A percentile compares a stretch with the other conserved stretches of the same genome.
phyloP scores from a whole-genome alignment of 37 sponge, comb jelly and placozoan species.

The Axinella damicornis region DNA sequence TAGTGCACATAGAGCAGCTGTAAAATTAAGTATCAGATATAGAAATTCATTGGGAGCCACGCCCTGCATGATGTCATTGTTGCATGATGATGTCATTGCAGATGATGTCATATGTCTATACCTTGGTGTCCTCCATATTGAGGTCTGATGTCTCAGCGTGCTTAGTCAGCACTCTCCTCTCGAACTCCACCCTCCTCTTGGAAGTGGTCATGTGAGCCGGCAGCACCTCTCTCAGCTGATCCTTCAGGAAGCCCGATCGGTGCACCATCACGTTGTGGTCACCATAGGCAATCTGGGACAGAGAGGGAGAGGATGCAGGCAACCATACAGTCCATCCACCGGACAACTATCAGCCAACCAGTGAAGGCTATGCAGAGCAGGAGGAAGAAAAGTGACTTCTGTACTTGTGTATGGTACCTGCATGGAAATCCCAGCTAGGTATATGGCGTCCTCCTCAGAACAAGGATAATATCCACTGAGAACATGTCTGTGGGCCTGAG shows the following conservation, averaged over 20 bases:
- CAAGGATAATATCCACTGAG: slow-evolving; percentile 76
- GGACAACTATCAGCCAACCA: too few relatives aligned
- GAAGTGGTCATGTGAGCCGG: slow-evolving; percentile 39
- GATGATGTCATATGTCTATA: too few relatives aligned
- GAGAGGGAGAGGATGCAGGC: background rate
- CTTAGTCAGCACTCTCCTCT: slow-evolving; percentile 44
- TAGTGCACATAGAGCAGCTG: slow-evolving; percentile 59
- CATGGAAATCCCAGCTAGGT: slow-evolving; percentile 66
- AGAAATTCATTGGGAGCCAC: too few relatives aligned
- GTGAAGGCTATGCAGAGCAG: too few relatives aligned
- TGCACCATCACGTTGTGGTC: slow-evolving; percentile 48
- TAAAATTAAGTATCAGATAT: background rate
- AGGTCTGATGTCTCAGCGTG: slow-evolving; percentile 42
- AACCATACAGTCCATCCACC: too few relatives aligned
- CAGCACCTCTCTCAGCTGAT: slow-evolving; percentile 25
- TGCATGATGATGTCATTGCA: too few relatives aligned
- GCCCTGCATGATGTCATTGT: too few relatives aligned
- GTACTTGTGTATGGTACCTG: slow-evolving; percentile 39
- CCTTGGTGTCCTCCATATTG: slow-evolving; percentile 11
- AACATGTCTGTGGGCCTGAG: slow-evolving; percentile 65
- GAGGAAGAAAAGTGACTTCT: too few relatives aligned
- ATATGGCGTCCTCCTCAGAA: slow-evolving; percentile 69
- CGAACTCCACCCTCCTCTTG: slow-evolving; percentile 42
- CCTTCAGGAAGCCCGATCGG: slow-evolving; percentile 52
- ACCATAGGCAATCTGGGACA: slow-evolving; percentile 42